These are phyloP conservation scores for Caenorhabditis plicata DNA, from an alignment of 2,888 invertebrate genomes.

Conservation along the genomic window DNA sequence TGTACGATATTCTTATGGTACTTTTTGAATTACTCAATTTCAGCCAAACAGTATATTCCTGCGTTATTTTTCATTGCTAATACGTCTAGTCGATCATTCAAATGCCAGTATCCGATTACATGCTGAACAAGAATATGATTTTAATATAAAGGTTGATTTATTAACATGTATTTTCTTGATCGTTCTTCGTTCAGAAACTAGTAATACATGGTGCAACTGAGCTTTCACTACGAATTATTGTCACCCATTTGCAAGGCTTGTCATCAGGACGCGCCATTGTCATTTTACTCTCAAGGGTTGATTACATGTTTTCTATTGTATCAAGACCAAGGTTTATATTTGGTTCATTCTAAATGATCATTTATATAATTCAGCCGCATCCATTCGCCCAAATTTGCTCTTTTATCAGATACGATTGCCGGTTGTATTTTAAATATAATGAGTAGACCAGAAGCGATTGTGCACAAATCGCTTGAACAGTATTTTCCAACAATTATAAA, in stretches of 20 bases:
- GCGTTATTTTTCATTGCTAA: too few relatives aligned
- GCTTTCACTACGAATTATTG: too few relatives aligned
- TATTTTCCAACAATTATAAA: not conserved
- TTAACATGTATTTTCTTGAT: too few relatives aligned
- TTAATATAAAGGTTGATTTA: constrained; percentile 24
- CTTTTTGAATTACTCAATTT: too few relatives aligned
- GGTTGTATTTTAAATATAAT: not conserved
- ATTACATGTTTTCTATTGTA: not conserved
- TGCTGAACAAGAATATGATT: constrained; percentile 18
- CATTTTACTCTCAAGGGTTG: not conserved
- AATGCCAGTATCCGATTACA: constrained; percentile 21
- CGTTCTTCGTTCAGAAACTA: too few relatives aligned
- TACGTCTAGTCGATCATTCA: too few relatives aligned
- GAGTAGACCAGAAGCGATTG: not conserved
- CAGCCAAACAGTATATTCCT: too few relatives aligned
- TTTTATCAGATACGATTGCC: not conserved
- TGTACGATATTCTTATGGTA: too few relatives aligned
- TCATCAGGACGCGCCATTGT: not conserved
- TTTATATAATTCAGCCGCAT: not conserved
- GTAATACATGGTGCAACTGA: too few relatives aligned
- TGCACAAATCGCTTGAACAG: not conserved
- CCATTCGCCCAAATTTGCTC: not conserved
- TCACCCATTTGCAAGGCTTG: too few relatives aligned
- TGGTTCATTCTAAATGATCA: too few relatives aligned
- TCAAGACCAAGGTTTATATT: not conserved